A percentile compares a stretch with the other conserved stretches of the same genome.
Conservation (phyloP, 2,888 invertebrate species). For the Polietes domitor region DNA sequence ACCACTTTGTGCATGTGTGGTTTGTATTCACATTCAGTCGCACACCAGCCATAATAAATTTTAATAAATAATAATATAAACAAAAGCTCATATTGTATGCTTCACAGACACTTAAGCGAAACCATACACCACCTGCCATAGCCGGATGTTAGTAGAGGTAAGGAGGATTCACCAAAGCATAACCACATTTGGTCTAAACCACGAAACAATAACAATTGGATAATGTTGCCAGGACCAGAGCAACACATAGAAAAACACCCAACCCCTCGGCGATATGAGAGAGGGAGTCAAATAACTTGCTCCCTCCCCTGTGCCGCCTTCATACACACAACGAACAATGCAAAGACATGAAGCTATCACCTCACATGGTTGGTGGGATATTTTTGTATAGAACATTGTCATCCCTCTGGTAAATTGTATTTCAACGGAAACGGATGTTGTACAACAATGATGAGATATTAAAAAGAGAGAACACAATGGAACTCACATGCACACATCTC, state of each 20-base stretch:
- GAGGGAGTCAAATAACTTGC: background rate
- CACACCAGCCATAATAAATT: background rate
- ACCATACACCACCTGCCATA: background rate
- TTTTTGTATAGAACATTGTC: background rate
- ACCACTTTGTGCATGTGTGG: background rate
- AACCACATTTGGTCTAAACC: background rate
- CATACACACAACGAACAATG: background rate
- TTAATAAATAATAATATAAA: slow-evolving; percentile 21
- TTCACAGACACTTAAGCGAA: background rate
- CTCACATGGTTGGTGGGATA: no score
- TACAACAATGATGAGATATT: background rate
- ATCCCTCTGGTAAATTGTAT: background rate
- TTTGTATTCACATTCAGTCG: background rate
- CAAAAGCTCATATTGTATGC: background rate
- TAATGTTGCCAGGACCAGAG: background rate
- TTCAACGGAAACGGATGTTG: slow-evolving; percentile 11
- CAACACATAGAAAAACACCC: background rate
- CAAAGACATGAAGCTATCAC: no score
- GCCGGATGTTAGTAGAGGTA: background rate
- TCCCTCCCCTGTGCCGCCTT: no score
- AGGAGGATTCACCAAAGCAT: background rate
- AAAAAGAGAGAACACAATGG: background rate
- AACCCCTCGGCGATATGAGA: background rate
- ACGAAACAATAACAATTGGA: slow-evolving; percentile 17
- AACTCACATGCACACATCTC: background rate